Evolutionary conservation across 2,888 invertebrate species (phyloP).

Genomic region (Cheilosia grossa): DNA sequence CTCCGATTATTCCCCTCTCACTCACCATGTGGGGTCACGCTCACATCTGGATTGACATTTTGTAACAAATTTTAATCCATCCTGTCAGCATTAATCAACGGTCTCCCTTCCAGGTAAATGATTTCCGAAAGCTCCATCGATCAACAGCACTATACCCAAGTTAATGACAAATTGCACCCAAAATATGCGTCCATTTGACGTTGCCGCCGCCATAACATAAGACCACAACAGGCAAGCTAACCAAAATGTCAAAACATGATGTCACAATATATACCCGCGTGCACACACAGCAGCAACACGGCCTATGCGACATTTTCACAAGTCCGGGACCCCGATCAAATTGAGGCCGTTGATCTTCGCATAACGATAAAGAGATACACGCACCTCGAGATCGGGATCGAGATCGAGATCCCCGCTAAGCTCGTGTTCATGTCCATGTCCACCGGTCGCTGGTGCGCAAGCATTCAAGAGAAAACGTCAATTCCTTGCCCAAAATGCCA

Average conservation of each 20-base stretch:
- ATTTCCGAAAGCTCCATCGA: slow-evolving; percentile 34
- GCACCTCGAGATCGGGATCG: slow-evolving; percentile 23
- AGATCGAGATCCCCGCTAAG: slow-evolving; percentile 50
- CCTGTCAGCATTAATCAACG: slow-evolving; percentile 34
- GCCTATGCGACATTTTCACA: slow-evolving; percentile 48
- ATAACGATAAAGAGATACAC: slow-evolving; percentile 64
- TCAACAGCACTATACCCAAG: slow-evolving; percentile 29
- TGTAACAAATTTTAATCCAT: not conserved
- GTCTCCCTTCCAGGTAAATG: not conserved
- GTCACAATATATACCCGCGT: slow-evolving; percentile 53
- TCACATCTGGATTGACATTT: too few species aligned
- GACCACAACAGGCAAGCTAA: slow-evolving; percentile 22
- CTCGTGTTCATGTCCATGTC: slow-evolving; percentile 37
- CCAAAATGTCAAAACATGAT: slow-evolving; percentile 73
- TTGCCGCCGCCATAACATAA: slow-evolving; percentile 16
- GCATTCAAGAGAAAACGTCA: slow-evolving; percentile 65
- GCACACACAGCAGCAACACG: slow-evolving; percentile 21
- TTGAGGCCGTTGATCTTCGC: slow-evolving; percentile 73
- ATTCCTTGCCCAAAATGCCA: slow-evolving; percentile 71
- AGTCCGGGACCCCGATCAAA: slow-evolving; percentile 54
- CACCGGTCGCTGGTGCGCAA: slow-evolving; percentile 23
- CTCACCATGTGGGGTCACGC: too few species aligned
- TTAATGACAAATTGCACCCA: slow-evolving; percentile 61
- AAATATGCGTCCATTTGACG: slow-evolving; percentile 29
- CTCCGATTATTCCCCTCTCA: too few species aligned